Evolutionary conservation across 2,888 invertebrate genomes (phyloP), one percentile per base, ranked within the genome.

Genomic region (Entomobrya multifasciata): DNA sequence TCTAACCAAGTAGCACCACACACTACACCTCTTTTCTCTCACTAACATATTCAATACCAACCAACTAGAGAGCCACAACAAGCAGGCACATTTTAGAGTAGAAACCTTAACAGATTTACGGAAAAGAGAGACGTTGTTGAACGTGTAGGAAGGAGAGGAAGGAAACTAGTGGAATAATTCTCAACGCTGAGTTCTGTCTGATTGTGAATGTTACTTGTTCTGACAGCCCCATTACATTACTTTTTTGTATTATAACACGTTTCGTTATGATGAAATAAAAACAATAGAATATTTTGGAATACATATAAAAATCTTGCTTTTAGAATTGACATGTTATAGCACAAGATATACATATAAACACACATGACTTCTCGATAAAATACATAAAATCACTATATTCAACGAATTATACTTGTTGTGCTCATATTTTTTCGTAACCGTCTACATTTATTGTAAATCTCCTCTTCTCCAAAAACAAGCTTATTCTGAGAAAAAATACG

Each of bases 111-210:
- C 70, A 47, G 47, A 70, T 70, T 70, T 70, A 70, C 47, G 70
- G 47, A 70, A n/a, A n/a, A n/a, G 36, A 36, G 72, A 72, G 47
- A 72, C 47, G n/a, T n/a, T n/a, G 36, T 36, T 6, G 36, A 8
- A 36, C n/a, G n/a, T n/a, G n/a, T 4, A 36, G 36, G 72, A 47
- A 30, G 47, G 22, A 70, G 44, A 25, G 74, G 74, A 74, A 74
- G 52, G 74, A 74, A 74, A 74, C 49, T 49, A 49, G 30, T 10
- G 55, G 20, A 74, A 74, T 27, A 74, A 74, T 55, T 74, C 74
- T 55, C 74, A 10, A 49, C n/a, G 49, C 27, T 52, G 72, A 25
- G 47, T 10, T 22, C 15, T 25, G 10, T 3, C 49, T 72, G 72
- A 8, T 36, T 70, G 44, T 70, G 17, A 36, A 36, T 36, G 67